Conservation (phyloP, 2,113 vertebrate species). For the Sylvicapra grimmia region DNA sequence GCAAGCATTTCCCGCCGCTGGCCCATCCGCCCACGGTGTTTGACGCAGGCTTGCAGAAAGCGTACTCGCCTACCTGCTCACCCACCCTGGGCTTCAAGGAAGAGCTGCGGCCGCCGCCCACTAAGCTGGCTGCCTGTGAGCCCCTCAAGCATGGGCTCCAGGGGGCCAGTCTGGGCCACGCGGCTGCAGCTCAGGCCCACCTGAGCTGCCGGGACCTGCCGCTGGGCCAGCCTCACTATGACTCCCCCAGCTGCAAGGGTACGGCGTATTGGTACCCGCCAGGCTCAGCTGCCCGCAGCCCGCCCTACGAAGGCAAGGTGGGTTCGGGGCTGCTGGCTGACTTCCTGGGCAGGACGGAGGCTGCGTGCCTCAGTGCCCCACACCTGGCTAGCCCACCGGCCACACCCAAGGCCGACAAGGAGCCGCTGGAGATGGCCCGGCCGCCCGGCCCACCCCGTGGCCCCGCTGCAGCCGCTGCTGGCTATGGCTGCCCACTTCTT, state of each 20-base stretch:
- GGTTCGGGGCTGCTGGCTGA: constrained; percentile 80
- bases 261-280: constrained; percentile 96
- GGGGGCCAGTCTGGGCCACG: constrained; percentile 73
- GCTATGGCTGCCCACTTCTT: constrained; percentile 85
- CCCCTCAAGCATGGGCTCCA: constrained; percentile 86
- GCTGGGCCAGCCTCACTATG: constrained; percentile 92
- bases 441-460: constrained; percentile 77
- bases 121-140: constrained; percentile 88
- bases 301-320: constrained; percentile 86
- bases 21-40: constrained; percentile 84
- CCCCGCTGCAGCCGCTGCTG: constrained; percentile 66
- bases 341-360: constrained; percentile 88
- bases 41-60: constrained; percentile 84
- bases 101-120: constrained; percentile 78
- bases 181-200: constrained; percentile 72
- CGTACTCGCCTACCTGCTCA: constrained; percentile 94
- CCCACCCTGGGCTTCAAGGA: constrained; percentile 88
- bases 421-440: constrained; percentile 87
- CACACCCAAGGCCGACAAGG: constrained; percentile 88
- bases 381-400: constrained; percentile 81
- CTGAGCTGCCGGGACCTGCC: constrained; percentile 88
- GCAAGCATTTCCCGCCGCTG: constrained; percentile 86
- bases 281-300: constrained; percentile 84
- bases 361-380: constrained; percentile 82
- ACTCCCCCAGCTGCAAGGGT: constrained; percentile 96